Evolutionary conservation across 2,797 vertebrate species (phyloP), one percentile per base, ranked within the genome.

Genomic region (Oreonectes daqikongensis): DNA sequence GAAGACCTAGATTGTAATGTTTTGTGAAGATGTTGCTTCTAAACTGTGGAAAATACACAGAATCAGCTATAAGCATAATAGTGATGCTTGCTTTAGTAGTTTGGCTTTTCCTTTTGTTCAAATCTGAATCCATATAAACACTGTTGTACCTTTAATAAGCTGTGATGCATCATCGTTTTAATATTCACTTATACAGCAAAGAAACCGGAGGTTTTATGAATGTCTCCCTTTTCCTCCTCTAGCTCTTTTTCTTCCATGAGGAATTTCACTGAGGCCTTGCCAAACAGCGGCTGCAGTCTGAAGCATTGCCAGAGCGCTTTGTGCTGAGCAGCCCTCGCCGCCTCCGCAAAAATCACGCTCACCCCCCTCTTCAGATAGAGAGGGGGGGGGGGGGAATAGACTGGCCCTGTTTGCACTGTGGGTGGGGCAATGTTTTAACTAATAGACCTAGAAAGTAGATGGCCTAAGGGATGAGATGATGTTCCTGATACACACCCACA

Each of bases 211-310:
- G 57, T 50, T 57, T 46, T 71, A 66, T 60, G 30, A 77, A 72
- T 46, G 17, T 46, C 28, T 66, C 69, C 68, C n/a, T 59, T 71
- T n/a, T 57, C 38, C 35, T 7, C n/a, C 55, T 24, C 52, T 15
- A 20, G 28, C 38, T 68, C 8, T 44, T 53, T 77, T 68, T 46
- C n/a, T 73, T 17, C 57, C 35, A 67, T 35, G 53, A 77, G 78
- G 75, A 84, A 82, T 84, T 82, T 80, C 82, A 84, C 78, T 82
- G 80, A 84, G 78, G 70, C 75, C 32, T 65, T 82, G 82, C 82
- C 80, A 84, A 75, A 73, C 24, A 15, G 50, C n/a, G 48, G 61
- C 74, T 81, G 61, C 60, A 38, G 79, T 82, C 69, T 84, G 80
- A 84, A 75, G 82, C 70, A 8, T 20, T 80, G 80, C 78, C 80